Evolutionary conservation across 2,113 vertebrate genomes (phyloP), one percentile per base, ranked within the genome.

Genomic region (Psophia crepitans): DNA sequence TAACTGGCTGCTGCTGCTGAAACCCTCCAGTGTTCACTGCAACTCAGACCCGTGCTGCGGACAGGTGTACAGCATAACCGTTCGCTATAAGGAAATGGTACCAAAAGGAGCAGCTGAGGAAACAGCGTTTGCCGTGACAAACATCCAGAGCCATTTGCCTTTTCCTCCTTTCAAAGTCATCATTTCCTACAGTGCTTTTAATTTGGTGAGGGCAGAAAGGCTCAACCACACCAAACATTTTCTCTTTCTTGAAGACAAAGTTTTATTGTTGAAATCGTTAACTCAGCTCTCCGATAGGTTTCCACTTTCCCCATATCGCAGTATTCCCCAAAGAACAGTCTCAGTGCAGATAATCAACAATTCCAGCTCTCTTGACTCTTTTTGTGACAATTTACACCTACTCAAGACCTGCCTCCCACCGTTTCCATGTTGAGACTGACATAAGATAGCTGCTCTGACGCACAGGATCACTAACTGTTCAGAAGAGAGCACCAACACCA

Each of bases 241-340:
- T 61, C 69, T 84, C 48, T 44, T 83, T 77, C 33, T 32, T 87
- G 68, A 84, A 70, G 60, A 77, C 56, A 60, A 88, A 70, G n/a
- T 77, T 93, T 94, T 94, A 93, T 81, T 89, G 51, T 84, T 88
- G 23, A 48, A 90, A 81, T 60, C 17, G 24, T 84, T 96, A 90
- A 54, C 90, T 90, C 27, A 28, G 75, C 79, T 93, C 41, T 91
- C 66, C 0, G 0, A 58, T 28, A 81, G 28, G 33, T 43, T 92
- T 92, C 76, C 48, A 35, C 51, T 75, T 90, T 78, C 33, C 37
- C 46, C 64, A 17, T 54, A 44, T 23, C 75, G 43, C 63, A 90
- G 49, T 70, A 86, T 65, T 86, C 57, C 70, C 58, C 63, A 46
- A 35, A 83, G 54, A 91, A 85, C 49, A 41, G 81, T 58, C 58